phyloP scores from a whole-genome alignment of 2,113 vertebrate genomes.

The Coturnix japonica region DNA sequence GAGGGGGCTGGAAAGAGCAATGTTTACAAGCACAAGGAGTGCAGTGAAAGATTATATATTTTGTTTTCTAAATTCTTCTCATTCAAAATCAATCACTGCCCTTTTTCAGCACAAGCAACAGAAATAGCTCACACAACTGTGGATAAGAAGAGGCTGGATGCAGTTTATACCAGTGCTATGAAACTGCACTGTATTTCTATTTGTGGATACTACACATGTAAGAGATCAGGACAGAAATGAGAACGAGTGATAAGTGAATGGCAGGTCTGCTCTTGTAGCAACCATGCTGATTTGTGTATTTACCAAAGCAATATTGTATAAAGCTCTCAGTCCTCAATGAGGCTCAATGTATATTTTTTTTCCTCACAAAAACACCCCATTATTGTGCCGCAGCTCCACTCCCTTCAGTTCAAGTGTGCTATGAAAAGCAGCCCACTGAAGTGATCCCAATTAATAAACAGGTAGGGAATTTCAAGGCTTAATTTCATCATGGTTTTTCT shows the following conservation, averaged over 20 bases:
- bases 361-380: not conserved
- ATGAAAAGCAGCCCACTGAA: not conserved
- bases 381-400: not conserved
- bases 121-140: not conserved
- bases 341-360: not conserved
- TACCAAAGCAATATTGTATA: not conserved
- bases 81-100: not conserved
- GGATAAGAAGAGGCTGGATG: not conserved
- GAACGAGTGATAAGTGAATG: not conserved
- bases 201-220: not conserved
- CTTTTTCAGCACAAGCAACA: not conserved
- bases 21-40: not conserved
- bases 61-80: not conserved
- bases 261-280: not conserved
- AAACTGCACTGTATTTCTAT: not conserved
- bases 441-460: not conserved
- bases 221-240: not conserved
- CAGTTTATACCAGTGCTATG: not conserved
- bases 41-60: not conserved
- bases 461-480: not conserved
- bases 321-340: not conserved
- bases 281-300: too few relatives aligned
- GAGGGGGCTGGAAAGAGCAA: not conserved
- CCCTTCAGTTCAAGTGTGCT: not conserved
- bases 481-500: not conserved